phyloP scores from a whole-genome alignment of 1,140 invertebrate species.

The Euschistus heros region DNA sequence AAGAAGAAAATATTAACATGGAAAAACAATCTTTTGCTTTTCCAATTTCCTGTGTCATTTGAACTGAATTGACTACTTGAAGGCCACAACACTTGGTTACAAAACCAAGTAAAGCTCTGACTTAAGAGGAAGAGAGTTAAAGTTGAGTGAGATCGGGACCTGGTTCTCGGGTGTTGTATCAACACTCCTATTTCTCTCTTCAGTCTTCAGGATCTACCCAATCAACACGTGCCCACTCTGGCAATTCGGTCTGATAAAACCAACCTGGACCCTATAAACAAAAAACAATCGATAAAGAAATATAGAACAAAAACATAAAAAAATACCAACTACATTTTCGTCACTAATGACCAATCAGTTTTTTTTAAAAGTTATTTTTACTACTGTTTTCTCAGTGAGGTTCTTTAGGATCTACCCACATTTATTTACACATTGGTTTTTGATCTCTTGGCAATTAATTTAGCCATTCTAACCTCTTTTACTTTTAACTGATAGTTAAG shows the following conservation, averaged over 20 bases:
- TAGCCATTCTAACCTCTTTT: too few species aligned
- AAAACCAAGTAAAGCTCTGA: conserved; percentile 13
- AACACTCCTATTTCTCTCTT: conserved; percentile 7
- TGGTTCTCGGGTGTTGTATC: not conserved
- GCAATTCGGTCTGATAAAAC: conserved; percentile 79
- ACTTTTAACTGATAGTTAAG: too few species aligned
- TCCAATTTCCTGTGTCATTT: not conserved
- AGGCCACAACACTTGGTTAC: conserved; percentile 10
- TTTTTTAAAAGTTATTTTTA: too few species aligned
- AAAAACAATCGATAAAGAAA: conserved; percentile 26
- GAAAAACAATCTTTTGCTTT: not conserved
- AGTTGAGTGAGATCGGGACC: not conserved
- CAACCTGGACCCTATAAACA: conserved; percentile 65
- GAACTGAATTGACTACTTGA: conserved; percentile 12
- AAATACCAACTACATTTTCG: too few species aligned
- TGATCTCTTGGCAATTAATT: too few species aligned
- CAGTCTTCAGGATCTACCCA: conserved; percentile 48
- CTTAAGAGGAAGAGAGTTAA: conserved; percentile 6
- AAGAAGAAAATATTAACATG: not conserved
- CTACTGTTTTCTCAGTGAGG: too few species aligned
- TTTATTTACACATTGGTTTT: too few species aligned
- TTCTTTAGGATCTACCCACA: too few species aligned
- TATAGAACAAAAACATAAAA: not conserved
- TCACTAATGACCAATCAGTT: too few species aligned
- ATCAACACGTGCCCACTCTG: conserved; percentile 73